These are phyloP conservation scores for Pimpla rufipes DNA, from an alignment of 2,888 invertebrate genomes.

Conservation along the genomic window DNA sequence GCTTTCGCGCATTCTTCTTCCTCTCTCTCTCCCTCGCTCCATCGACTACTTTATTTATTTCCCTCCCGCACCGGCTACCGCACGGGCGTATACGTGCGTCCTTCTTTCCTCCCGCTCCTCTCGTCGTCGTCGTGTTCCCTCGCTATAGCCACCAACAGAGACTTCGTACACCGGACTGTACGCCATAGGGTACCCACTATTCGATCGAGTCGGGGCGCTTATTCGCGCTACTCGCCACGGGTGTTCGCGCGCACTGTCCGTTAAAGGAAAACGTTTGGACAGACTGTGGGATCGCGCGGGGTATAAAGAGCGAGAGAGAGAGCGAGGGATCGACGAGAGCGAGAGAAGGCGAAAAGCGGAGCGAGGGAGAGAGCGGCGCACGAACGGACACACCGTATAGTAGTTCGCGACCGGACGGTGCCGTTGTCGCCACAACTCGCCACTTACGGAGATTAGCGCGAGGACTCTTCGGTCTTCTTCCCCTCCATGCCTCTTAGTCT, in stretches of 20 bases:
- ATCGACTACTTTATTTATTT: constrained; percentile 65
- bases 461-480: constrained; percentile 55
- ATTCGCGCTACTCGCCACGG: constrained; percentile 71
- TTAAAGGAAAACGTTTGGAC: constrained; percentile 73
- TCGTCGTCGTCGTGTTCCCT: constrained; percentile 48
- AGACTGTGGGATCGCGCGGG: constrained; percentile 74
- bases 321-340: constrained; percentile 35
- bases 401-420: constrained; percentile 58
- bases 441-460: constrained; percentile 69
- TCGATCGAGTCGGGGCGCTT: constrained; percentile 60
- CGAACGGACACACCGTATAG: constrained; percentile 57
- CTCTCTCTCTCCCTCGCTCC: constrained; percentile 68
- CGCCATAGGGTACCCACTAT: constrained; percentile 52
- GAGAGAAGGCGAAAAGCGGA: constrained; percentile 13
- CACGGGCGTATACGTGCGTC: constrained; percentile 9
- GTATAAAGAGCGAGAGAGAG: constrained; percentile 59
- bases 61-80: constrained; percentile 34
- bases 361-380: constrained; percentile 53
- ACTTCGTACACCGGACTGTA: constrained; percentile 40
- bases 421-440: constrained; percentile 58
- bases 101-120: constrained; percentile 46
- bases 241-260: constrained; percentile 70
- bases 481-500: constrained; percentile 13
- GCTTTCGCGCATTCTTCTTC: constrained; percentile 72
- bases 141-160: constrained; percentile 37